Evolutionary conservation across 1,140 invertebrate species (phyloP).

Genomic region (Plodia interpunctella): DNA sequence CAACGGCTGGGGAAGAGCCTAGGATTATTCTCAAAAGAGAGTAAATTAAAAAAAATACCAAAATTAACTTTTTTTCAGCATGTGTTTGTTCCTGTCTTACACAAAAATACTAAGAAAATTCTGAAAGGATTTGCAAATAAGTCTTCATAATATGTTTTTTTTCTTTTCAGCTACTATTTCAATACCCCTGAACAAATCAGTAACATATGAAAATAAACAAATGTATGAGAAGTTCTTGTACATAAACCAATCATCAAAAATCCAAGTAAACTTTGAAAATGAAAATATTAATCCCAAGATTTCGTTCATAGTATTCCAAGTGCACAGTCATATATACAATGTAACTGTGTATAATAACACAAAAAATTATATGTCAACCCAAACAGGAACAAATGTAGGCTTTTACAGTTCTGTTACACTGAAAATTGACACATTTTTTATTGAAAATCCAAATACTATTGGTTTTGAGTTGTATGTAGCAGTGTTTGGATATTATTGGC

Average conservation of each 20-base stretch:
- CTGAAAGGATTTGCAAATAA: neutral
- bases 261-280: conserved; percentile 71
- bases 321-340: conserved; percentile 80
- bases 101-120: neutral
- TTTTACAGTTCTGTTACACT: conserved; percentile 64
- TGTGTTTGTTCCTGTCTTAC: no score
- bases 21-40: no score
- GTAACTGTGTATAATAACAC: conserved; percentile 79
- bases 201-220: conserved; percentile 43
- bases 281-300: conserved; percentile 67
- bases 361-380: conserved; percentile 39
- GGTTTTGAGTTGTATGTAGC: conserved; percentile 68
- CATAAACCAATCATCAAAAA: conserved; percentile 39
- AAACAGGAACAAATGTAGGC: conserved; percentile 81
- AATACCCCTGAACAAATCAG: conserved; percentile 50
- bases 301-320: conserved; percentile 82
- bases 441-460: conserved; percentile 68
- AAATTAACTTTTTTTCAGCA: no score
- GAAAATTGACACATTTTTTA: conserved; percentile 39
- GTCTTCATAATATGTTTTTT: conserved; percentile 9
- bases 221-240: conserved; percentile 44
- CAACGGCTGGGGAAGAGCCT: no score
- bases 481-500: conserved; percentile 74
- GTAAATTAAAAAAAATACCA: no score
- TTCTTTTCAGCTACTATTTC: conserved; percentile 58